phyloP scores from a whole-genome alignment of 2,797 vertebrate genomes.

The Vespertilio murinus region DNA sequence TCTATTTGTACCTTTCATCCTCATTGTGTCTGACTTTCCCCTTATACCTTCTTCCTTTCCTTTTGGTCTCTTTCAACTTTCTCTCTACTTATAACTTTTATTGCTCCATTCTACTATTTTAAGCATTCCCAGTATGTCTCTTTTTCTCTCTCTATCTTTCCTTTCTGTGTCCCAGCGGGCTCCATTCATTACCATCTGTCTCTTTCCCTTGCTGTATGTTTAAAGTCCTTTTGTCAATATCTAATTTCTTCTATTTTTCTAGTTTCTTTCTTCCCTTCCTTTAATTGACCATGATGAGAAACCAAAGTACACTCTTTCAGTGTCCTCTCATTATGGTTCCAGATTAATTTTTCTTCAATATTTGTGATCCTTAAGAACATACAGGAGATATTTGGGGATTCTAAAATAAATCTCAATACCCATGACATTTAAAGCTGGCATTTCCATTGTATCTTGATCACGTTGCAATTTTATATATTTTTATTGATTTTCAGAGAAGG shows the following conservation, averaged over 20 bases:
- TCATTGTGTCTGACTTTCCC: not conserved
- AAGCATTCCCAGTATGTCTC: accelerated
- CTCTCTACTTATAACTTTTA: not conserved
- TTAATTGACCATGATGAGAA: not conserved
- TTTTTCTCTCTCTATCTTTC: not conserved
- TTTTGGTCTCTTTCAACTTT: not conserved
- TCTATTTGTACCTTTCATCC: not conserved
- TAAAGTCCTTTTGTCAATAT: not conserved
- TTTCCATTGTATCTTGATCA: not conserved
- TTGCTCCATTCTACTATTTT: not conserved
- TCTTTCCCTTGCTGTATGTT: not conserved
- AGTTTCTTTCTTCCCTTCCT: not conserved
- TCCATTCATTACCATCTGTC: not conserved
- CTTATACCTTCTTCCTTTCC: not conserved
- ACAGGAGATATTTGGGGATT: not conserved
- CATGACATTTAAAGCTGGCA: not conserved
- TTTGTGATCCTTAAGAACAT: not conserved
- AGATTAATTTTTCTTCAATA: not conserved
- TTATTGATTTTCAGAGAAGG: too few species aligned
- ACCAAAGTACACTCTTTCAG: not conserved
- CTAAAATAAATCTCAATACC: not conserved
- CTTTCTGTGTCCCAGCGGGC: not conserved
- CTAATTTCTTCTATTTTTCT: not conserved
- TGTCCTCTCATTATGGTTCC: not conserved
- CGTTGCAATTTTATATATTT: not conserved